Evolutionary conservation across 2,113 vertebrate genomes (phyloP).

Genomic region (Centropus unirufus): DNA sequence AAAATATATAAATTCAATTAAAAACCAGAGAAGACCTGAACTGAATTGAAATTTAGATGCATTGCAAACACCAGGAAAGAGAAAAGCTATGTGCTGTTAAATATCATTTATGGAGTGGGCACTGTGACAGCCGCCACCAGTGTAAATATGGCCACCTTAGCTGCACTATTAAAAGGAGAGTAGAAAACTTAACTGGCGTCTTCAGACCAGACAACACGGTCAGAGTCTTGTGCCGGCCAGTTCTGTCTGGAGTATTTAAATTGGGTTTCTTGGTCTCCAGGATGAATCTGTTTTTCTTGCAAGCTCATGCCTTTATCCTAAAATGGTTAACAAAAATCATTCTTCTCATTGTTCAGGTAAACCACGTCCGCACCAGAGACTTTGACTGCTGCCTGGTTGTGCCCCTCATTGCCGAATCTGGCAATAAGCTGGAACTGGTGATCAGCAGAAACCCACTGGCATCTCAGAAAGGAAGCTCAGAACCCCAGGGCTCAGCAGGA

Average conservation of each 20-base stretch:
- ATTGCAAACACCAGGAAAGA: not conserved
- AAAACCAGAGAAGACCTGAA: not conserved
- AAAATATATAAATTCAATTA: not conserved
- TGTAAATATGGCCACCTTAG: not conserved
- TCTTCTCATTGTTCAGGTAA: slow-evolving; percentile 81
- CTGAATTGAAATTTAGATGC: not conserved
- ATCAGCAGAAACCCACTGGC: slow-evolving; percentile 92
- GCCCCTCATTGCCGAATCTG: slow-evolving; percentile 95
- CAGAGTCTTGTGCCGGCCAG: accelerated
- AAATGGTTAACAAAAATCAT: not conserved
- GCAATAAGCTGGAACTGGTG: slow-evolving; percentile 95
- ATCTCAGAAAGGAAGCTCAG: slow-evolving; percentile 71
- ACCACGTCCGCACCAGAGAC: slow-evolving; percentile 96
- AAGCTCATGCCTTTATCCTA: not conserved
- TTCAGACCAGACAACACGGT: not conserved
- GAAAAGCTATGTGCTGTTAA: not conserved
- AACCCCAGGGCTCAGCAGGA: slow-evolving; percentile 28
- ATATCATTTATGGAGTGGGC: not conserved
- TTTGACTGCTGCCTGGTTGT: slow-evolving; percentile 98
- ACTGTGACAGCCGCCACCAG: not conserved
- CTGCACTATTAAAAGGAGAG: not conserved
- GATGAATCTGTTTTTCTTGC: not conserved
- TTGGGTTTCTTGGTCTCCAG: not conserved
- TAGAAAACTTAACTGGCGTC: not conserved
- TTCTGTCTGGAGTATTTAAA: not conserved